A percentile compares a stretch with the other conserved stretches of the same genome.
Evolutionary conservation across 2,113 vertebrate species (phyloP).

Genomic region (Vireo altiloquus): DNA sequence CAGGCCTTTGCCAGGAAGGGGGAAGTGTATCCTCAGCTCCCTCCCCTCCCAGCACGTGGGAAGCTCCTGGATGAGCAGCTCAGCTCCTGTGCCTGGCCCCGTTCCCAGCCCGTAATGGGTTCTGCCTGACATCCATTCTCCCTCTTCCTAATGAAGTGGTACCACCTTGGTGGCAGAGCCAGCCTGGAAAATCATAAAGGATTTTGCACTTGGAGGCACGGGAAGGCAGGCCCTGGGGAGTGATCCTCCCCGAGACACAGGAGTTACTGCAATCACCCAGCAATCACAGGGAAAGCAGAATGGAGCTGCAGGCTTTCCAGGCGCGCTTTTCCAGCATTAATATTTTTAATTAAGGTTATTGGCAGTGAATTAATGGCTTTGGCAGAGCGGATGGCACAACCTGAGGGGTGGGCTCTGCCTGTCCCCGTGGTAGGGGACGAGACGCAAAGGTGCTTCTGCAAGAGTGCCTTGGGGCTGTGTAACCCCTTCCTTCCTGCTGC

Average conservation of each 20-base stretch:
- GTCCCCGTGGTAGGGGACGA: background rate
- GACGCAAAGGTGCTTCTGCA: background rate
- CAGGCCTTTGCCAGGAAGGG: background rate
- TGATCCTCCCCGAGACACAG: constrained; percentile 2
- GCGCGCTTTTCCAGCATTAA: constrained; percentile 35
- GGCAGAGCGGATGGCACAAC: background rate
- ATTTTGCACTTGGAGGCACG: constrained; percentile 36
- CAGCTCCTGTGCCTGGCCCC: background rate
- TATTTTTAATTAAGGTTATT: constrained; percentile 66
- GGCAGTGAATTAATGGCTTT: constrained; percentile 34
- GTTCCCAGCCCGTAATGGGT: background rate
- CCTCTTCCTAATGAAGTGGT: constrained; percentile 45
- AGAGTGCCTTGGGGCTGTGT: background rate
- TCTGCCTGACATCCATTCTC: background rate
- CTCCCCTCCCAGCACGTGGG: background rate
- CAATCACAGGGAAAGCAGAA: too few species aligned
- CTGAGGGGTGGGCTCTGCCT: background rate
- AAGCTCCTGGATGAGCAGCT: background rate
- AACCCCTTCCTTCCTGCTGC: background rate
- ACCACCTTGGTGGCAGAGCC: constrained; percentile 27
- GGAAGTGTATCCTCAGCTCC: background rate
- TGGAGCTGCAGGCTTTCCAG: constrained; percentile 33
- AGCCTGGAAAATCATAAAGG: constrained; percentile 39
- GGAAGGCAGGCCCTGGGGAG: constrained; percentile 24
- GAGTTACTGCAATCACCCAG: constrained; percentile 1